These are phyloP conservation scores for Belgica antarctica DNA, from an alignment of 2,888 invertebrate species.

Conservation along the genomic window DNA sequence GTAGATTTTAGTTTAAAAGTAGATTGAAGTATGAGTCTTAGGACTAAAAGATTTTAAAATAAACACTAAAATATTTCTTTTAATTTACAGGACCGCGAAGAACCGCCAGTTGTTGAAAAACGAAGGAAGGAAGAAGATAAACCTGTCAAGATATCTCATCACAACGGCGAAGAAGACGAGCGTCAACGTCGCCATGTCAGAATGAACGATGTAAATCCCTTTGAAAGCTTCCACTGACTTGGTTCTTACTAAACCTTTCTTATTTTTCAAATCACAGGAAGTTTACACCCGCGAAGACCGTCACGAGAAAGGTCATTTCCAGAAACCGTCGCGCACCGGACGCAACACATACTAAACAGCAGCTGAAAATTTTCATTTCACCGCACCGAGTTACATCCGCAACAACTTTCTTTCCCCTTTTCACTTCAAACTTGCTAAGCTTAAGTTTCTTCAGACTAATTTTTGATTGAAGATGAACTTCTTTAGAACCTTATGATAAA, in stretches of 20 bases:
- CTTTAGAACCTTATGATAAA: no score
- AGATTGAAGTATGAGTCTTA: no score
- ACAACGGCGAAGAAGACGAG: slow-evolving; percentile 72
- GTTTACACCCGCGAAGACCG: slow-evolving; percentile 8
- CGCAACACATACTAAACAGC: slow-evolving; percentile 14
- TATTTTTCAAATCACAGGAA: background rate
- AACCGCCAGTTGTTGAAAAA: slow-evolving; percentile 67
- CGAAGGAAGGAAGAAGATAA: slow-evolving; percentile 76
- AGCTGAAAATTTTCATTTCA: background rate
- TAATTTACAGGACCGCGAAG: slow-evolving; percentile 68
- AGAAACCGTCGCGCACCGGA: background rate
- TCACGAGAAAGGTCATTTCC: slow-evolving; percentile 8
- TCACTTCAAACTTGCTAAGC: background rate
- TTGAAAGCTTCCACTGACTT: background rate
- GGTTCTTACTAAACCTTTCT: background rate
- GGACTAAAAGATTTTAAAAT: slow-evolving; percentile 28
- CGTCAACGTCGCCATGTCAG: background rate
- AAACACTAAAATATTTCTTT: slow-evolving; percentile 16
- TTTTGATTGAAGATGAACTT: no score
- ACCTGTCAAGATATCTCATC: slow-evolving; percentile 67
- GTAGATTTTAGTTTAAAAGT: no score
- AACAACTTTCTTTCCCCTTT: background rate
- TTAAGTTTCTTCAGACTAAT: no score
- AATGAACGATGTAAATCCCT: background rate
- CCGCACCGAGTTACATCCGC: no score